These are phyloP conservation scores for Thecocarcelia acutangulata DNA, from an alignment of 2,888 invertebrate genomes.

Conservation along the genomic window DNA sequence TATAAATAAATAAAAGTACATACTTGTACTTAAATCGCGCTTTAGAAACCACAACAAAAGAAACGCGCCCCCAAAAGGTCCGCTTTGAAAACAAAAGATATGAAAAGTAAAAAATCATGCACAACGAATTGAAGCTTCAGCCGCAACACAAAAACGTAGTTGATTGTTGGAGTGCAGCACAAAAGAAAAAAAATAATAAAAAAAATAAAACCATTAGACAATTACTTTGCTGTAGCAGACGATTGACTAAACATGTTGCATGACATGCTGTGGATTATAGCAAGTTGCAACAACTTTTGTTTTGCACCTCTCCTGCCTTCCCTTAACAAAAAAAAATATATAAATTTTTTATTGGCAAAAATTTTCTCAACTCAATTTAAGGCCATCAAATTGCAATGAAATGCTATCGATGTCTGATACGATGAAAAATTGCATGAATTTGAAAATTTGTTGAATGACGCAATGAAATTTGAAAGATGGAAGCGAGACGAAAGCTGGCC, in stretches of 20 bases:
- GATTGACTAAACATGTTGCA: conserved; percentile 56
- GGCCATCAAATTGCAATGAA: conserved; percentile 68
- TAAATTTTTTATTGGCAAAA: conserved; percentile 38
- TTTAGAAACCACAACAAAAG: conserved; percentile 55
- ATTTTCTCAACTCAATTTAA: conserved; percentile 67
- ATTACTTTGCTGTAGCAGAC: conserved; percentile 59
- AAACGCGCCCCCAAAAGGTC: conserved; percentile 66
- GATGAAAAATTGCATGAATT: conserved; percentile 69
- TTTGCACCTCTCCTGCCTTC: conserved; percentile 27
- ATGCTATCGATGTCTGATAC: conserved; percentile 69
- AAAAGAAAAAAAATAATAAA: conserved; percentile 9
- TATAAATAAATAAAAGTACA: conserved; percentile 1
- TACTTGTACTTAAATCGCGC: neutral
- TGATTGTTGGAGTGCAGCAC: conserved; percentile 50
- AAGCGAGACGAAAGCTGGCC: conserved; percentile 22
- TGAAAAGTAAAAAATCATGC: conserved; percentile 60
- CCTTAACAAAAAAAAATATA: neutral
- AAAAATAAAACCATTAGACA: conserved; percentile 51
- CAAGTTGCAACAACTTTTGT: conserved; percentile 38
- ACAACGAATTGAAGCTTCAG: conserved; percentile 65
- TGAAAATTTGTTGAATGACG: conserved; percentile 69
- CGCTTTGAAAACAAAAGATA: conserved; percentile 22
- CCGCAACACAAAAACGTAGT: conserved; percentile 59
- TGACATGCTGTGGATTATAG: conserved; percentile 46
- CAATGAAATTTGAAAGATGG: conserved; percentile 58